Conservation (phyloP, 2,113 vertebrate species). For the Pollimyrus isidori region DNA sequence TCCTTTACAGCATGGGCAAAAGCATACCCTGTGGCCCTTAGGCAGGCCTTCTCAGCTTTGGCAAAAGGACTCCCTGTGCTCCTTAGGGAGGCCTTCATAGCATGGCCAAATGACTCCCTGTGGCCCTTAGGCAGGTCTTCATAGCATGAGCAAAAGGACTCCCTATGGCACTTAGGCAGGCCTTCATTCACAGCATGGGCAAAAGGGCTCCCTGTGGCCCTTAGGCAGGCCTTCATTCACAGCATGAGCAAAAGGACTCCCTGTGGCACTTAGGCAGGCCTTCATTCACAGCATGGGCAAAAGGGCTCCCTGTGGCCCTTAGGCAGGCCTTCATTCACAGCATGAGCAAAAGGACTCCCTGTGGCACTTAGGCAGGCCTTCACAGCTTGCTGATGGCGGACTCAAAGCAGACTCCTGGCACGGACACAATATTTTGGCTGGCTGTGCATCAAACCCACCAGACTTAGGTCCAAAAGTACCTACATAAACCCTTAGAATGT, state of each 20-base stretch:
- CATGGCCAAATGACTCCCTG: slow-evolving; percentile 15
- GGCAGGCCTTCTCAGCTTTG: not conserved
- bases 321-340: no score
- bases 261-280: slow-evolving; percentile 70
- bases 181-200: no score
- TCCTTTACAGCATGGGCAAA: slow-evolving; percentile 50
- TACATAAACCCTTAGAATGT: slow-evolving; percentile 65
- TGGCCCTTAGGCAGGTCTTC: no score
- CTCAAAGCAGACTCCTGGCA: slow-evolving; percentile 57
- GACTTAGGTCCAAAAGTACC: slow-evolving; percentile 64
- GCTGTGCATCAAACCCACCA: slow-evolving; percentile 66
- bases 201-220: slow-evolving; percentile 56
- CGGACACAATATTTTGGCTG: slow-evolving; percentile 62
- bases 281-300: slow-evolving; percentile 50
- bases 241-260: slow-evolving; percentile 24
- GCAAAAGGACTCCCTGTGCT: slow-evolving; percentile 69
- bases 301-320: slow-evolving; percentile 60
- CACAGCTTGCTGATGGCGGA: slow-evolving; percentile 53
- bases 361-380: slow-evolving; percentile 71
- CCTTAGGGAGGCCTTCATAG: slow-evolving; percentile 71
- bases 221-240: slow-evolving; percentile 62
- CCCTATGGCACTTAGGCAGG: no score
- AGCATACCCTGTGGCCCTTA: no score
- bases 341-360: slow-evolving; percentile 62
- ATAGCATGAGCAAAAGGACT: no score